Evolutionary conservation across 1,140 invertebrate species (phyloP).

Genomic region (Brachystomella parvula): DNA sequence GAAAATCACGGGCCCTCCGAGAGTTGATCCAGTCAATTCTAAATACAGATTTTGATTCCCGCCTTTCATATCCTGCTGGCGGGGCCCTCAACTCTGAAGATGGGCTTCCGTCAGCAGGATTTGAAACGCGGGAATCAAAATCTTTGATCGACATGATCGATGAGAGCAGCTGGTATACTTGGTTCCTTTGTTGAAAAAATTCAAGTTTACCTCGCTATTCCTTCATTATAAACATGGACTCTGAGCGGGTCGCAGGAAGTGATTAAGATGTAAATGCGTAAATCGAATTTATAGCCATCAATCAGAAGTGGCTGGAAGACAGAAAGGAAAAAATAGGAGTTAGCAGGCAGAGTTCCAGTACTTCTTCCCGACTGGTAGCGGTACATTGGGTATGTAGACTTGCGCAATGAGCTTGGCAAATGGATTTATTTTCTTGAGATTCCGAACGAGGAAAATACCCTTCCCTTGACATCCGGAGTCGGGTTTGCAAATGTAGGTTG

Average conservation of each 20-base stretch:
- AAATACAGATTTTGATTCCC: too few species aligned
- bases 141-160: background rate
- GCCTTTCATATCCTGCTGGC: too few species aligned
- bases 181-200: too few species aligned
- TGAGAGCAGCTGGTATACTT: too few species aligned
- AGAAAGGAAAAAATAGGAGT: slow-evolving; percentile 1
- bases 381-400: slow-evolving; percentile 52
- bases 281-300: slow-evolving; percentile 95
- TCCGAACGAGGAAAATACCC: slow-evolving; percentile 74
- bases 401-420: slow-evolving; percentile 77
- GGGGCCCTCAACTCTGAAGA: background rate
- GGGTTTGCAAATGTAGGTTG: slow-evolving; percentile 81
- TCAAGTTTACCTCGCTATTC: slow-evolving; percentile 67
- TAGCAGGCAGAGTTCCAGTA: background rate
- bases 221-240: slow-evolving; percentile 92
- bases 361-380: background rate
- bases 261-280: slow-evolving; percentile 86
- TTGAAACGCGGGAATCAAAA: too few species aligned
- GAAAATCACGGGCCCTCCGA: too few species aligned
- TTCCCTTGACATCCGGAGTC: slow-evolving; percentile 76
- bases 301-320: slow-evolving; percentile 65
- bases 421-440: slow-evolving; percentile 66
- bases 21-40: background rate
- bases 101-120: too few species aligned
- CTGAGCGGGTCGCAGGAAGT: slow-evolving; percentile 88